Percentiles rank a stretch among this genome's conserved stretches.
phyloP scores from a whole-genome alignment of 1,140 invertebrate species.

The Drosophila bifasciata region DNA sequence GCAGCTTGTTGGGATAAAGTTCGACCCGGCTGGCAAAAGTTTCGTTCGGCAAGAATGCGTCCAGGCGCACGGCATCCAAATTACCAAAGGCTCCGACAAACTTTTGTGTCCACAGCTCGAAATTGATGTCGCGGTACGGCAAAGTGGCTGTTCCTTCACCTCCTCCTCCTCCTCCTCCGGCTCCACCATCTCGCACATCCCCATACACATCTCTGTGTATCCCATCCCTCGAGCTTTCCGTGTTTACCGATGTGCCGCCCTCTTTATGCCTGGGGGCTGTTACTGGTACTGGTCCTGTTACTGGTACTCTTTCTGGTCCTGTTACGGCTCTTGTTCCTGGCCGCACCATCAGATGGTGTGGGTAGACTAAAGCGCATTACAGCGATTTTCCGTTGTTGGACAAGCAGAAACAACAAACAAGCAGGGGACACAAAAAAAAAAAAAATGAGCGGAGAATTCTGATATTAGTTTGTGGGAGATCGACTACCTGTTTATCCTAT shows the following conservation, averaged over 20 bases:
- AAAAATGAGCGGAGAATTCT: neutral
- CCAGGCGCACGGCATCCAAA: slow-evolving; percentile 75
- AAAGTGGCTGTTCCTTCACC: slow-evolving; percentile 30
- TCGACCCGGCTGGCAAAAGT: slow-evolving; percentile 72
- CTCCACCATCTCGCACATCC: neutral
- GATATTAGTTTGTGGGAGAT: neutral
- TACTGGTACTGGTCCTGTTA: slow-evolving; percentile 1
- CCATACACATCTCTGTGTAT: neutral
- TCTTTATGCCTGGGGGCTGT: slow-evolving; percentile 13
- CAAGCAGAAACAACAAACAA: slow-evolving; percentile 32
- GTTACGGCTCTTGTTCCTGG: slow-evolving; percentile 34
- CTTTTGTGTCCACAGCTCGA: slow-evolving; percentile 83
- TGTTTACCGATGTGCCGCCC: slow-evolving; percentile 40
- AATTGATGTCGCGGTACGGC: slow-evolving; percentile 75
- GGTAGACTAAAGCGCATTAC: slow-evolving; percentile 76
- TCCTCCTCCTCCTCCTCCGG: neutral
- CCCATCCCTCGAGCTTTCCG: slow-evolving; percentile 15
- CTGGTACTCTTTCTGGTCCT: slow-evolving; percentile 14
- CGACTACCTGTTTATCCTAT: neutral
- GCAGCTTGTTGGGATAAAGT: slow-evolving; percentile 83
- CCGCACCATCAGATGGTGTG: slow-evolving; percentile 78
- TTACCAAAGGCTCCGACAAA: slow-evolving; percentile 79
- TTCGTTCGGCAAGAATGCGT: slow-evolving; percentile 79
- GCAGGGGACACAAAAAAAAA: slow-evolving; percentile 1
- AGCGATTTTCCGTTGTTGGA: slow-evolving; percentile 53